Evolutionary conservation across 1,140 invertebrate species (phyloP).

Genomic region (Goniozus legneri): DNA sequence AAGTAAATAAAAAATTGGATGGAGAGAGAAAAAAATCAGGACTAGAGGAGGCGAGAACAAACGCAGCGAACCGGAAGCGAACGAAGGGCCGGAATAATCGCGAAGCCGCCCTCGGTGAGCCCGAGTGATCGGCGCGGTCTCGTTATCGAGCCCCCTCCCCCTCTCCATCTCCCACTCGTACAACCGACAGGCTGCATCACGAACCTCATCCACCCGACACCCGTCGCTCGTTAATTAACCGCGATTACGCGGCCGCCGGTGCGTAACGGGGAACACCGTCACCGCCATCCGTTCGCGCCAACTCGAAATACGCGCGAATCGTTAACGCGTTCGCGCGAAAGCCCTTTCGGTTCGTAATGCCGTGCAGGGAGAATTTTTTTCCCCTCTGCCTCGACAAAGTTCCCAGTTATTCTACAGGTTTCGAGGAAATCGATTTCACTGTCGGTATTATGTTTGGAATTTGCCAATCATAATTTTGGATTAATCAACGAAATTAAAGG

Average conservation of each 20-base stretch:
- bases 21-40: neutral
- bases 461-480: no score
- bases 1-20: neutral
- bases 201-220: no score
- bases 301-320: slow-evolving; percentile 16
- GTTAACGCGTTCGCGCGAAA: no score
- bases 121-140: neutral
- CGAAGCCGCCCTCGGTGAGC: slow-evolving; percentile 3
- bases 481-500: no score
- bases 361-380: no score
- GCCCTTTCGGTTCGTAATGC: no score
- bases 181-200: no score
- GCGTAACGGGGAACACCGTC: slow-evolving; percentile 23
- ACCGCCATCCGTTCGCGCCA: slow-evolving; percentile 7
- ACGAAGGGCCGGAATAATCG: slow-evolving; percentile 33
- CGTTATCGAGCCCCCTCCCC: slow-evolving; percentile 37
- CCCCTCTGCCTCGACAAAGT: no score
- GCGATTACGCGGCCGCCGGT: slow-evolving; percentile 42
- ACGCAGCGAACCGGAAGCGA: slow-evolving; percentile 28
- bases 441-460: no score
- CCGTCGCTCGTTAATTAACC: slow-evolving; percentile 46
- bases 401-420: no score
- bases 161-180: no score
- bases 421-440: no score
- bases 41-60: slow-evolving; percentile 4